A percentile compares a stretch with the other conserved stretches of the same genome.
Evolutionary conservation across 2,797 vertebrate genomes (phyloP).

Genomic region (Macroramphosus scolopax): DNA sequence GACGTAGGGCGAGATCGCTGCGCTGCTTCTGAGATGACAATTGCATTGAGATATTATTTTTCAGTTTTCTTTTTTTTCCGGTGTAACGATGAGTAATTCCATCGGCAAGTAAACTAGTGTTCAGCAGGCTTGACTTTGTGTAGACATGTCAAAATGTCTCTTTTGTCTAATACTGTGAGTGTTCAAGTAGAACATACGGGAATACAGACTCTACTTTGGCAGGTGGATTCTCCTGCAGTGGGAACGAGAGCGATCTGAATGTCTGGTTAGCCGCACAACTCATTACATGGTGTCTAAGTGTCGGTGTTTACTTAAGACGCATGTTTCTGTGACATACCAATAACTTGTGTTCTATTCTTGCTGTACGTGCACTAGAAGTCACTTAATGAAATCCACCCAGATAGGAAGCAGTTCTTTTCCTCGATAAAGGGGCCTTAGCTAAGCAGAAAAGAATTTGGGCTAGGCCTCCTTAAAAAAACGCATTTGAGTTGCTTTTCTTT

Average conservation of each 20-base stretch:
- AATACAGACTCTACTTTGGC: too few relatives aligned
- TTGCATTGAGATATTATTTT: constrained; percentile 65
- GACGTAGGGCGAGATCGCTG: constrained; percentile 60
- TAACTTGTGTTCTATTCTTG: neutral
- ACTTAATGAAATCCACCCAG: constrained; percentile 15
- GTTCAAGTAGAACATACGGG: too few relatives aligned
- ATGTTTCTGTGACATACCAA: too few relatives aligned
- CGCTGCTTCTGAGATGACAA: constrained; percentile 54
- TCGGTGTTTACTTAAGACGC: too few relatives aligned
- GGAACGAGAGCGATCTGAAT: too few relatives aligned
- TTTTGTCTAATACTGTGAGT: constrained; percentile 9
- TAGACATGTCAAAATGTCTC: constrained; percentile 7
- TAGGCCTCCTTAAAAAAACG: constrained; percentile 76
- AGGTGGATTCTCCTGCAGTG: too few relatives aligned
- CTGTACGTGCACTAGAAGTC: constrained; percentile 22
- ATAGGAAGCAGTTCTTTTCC: constrained; percentile 69
- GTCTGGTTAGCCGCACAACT: constrained; percentile 25
- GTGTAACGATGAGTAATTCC: constrained; percentile 50
- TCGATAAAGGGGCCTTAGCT: constrained; percentile 76
- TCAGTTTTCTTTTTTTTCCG: constrained; percentile 40
- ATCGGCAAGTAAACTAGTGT: constrained; percentile 41
- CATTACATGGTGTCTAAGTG: constrained; percentile 42
- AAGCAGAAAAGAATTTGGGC: constrained; percentile 77
- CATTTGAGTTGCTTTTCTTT: constrained; percentile 78
- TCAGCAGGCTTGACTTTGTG: constrained; percentile 21